Evolutionary conservation across 2,797 vertebrate species (phyloP).

Genomic region (Bucorvus abyssinicus): DNA sequence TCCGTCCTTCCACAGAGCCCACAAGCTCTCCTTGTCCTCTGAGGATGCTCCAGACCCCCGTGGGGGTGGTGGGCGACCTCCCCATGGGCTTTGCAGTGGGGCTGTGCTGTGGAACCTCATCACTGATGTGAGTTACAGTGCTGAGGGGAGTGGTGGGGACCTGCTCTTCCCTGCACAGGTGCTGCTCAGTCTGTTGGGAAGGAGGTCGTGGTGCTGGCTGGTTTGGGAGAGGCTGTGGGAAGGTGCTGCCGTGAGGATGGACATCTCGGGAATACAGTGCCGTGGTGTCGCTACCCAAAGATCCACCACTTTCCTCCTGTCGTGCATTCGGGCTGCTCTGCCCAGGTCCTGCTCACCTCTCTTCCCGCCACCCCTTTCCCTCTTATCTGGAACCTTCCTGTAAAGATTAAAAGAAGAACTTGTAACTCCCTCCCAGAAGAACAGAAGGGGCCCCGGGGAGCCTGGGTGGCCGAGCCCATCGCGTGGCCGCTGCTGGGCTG

Average conservation of each 20-base stretch:
- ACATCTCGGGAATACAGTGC: neutral
- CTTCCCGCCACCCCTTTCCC: neutral
- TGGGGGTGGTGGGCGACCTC: neutral
- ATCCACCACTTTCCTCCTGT: neutral
- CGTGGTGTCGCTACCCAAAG: neutral
- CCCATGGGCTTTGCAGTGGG: neutral
- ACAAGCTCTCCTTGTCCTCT: neutral
- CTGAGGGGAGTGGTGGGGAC: neutral
- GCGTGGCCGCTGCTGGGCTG: neutral
- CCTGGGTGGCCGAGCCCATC: rapidly evolving
- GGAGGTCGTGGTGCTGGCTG: neutral
- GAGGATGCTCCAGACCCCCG: neutral
- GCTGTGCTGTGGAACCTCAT: neutral
- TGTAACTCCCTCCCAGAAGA: neutral
- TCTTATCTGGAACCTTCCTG: neutral
- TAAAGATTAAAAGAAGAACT: neutral
- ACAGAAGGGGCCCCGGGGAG: neutral
- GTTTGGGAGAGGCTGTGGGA: neutral
- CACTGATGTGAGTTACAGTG: neutral
- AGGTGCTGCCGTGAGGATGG: conserved; percentile 43
- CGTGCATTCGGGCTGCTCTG: neutral
- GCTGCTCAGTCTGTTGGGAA: conserved; percentile 40
- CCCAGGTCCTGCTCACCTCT: neutral
- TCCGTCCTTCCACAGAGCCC: neutral
- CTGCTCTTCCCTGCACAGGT: conserved; percentile 14